Evolutionary conservation across 2,113 vertebrate genomes (phyloP).

Genomic region (Ageneiosus marmoratus): DNA sequence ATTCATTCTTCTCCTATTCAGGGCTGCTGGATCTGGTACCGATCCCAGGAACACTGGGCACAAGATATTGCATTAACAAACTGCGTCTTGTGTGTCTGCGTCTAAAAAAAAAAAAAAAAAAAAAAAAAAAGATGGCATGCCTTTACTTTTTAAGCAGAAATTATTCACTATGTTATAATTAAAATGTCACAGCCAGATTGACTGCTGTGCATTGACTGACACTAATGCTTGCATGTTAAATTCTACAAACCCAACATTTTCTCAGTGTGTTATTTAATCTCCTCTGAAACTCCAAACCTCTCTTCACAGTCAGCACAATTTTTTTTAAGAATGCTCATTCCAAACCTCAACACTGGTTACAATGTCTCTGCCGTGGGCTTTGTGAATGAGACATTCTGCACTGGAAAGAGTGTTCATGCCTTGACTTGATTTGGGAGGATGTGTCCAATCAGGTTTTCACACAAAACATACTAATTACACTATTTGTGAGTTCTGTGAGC

Average conservation of each 20-base stretch:
- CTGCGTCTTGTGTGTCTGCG: not conserved
- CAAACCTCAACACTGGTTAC: conserved; percentile 54
- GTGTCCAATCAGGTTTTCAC: conserved; percentile 41
- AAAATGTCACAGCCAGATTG: conserved; percentile 16
- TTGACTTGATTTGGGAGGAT: conserved; percentile 60
- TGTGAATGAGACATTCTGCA: conserved; percentile 49
- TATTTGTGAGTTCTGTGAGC: conserved; percentile 29
- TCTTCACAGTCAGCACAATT: conserved; percentile 22
- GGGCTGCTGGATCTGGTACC: too few species aligned
- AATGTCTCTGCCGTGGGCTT: conserved; percentile 24
- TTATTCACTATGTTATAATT: not conserved
- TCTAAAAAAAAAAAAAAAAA: too few species aligned
- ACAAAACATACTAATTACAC: conserved; percentile 43
- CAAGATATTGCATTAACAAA: not conserved
- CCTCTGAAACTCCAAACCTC: not conserved
- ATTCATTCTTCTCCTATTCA: not conserved
- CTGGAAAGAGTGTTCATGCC: conserved; percentile 55
- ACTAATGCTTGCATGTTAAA: conserved; percentile 11
- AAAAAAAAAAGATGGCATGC: conserved; percentile 1
- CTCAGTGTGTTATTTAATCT: conserved; percentile 11
- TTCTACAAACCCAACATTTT: conserved; percentile 18
- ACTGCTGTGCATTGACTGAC: not conserved
- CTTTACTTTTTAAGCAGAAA: conserved; percentile 2
- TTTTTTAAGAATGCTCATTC: conserved; percentile 25
- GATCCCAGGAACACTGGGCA: not conserved